Base-by-base conservation (phyloP, 2,888 invertebrate genomes). In the Acleris holmiana region DNA sequence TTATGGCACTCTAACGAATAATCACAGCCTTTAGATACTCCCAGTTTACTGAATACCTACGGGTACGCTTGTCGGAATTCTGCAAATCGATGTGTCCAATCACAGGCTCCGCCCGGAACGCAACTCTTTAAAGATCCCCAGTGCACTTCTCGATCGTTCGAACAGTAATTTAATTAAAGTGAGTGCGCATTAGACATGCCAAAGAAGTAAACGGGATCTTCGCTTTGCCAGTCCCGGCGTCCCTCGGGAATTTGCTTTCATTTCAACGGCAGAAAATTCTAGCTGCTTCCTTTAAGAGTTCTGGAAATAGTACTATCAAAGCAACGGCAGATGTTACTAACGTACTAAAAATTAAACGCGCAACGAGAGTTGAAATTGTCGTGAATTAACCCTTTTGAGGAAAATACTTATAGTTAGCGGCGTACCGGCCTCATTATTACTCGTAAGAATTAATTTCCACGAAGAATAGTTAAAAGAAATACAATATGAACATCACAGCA, bases 161-260 rank as follows among this genome's bases (percentile, higher is more conserved):
- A 78, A 72, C 76, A 72, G 81, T 86, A 87, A 88, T 88, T 88
- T 84, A 86, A 90, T 89, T 88, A 89, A 85, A 84, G 70, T 75
- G 77, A 85, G 81, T 80, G 78, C 73, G 78, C 81, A 81, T 87
- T 84, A 80, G 73, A 76, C 76, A 83, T 79, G 77, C 79, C 73
- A 67, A 76, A 76, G 76, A 81, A 75, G 83, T 80, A 80, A 83
- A 84, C 75, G 76, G 71, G 73, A 82, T 78, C 71, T 78, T 73
- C 71, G 70, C 74, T 80, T 73, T 73, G 66, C 74, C 69, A 69
- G 71, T 73, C 70, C 67, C 70, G 67, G 66, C 66, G 69, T 67
- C 75, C 70, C 70, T 60, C 47, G 61, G 71, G 72, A 79, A 73
- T 74, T 74, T 58, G 62, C 61, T 76, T 76, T 79, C 79, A 79